Evolutionary conservation across 37 sponge, comb jelly and placozoan species (phyloP).

Genomic region (Spongia lamella): DNA sequence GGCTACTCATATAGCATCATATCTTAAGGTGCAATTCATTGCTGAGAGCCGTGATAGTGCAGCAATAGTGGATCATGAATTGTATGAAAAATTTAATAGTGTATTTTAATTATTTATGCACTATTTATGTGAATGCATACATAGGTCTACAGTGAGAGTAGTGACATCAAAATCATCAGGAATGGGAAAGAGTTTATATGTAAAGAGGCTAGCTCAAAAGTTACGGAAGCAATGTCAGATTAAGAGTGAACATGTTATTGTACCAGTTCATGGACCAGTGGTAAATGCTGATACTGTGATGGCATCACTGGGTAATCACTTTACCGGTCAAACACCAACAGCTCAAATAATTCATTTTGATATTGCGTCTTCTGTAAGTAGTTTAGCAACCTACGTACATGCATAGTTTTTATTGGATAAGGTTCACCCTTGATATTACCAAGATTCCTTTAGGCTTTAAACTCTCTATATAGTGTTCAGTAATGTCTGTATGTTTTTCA

Average conservation of each 20-base stretch:
- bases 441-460: too few relatives aligned
- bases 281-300: constrained; percentile 50
- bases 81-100: too few relatives aligned
- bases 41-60: too few relatives aligned
- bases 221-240: too few relatives aligned
- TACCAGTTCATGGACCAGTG: constrained; percentile 64
- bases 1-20: background rate
- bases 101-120: too few relatives aligned
- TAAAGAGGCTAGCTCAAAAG: constrained; percentile 42
- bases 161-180: constrained; percentile 55
- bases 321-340: background rate
- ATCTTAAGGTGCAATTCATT: constrained; percentile 24
- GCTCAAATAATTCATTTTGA: constrained; percentile 50
- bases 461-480: too few relatives aligned
- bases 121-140: too few relatives aligned
- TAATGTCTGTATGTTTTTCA: too few relatives aligned
- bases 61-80: too few relatives aligned
- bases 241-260: constrained; percentile 31
- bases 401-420: too few relatives aligned
- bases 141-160: constrained; percentile 16
- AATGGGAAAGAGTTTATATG: constrained; percentile 74
- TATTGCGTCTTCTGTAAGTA: constrained; percentile 64
- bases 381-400: too few relatives aligned
- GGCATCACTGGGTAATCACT: constrained; percentile 17
- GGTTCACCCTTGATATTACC: too few relatives aligned